A percentile compares a stretch with the other conserved stretches of the same genome.
These are phyloP conservation scores for Aphis gossypii DNA, from an alignment of 1,140 invertebrate genomes.

Conservation along the genomic window DNA sequence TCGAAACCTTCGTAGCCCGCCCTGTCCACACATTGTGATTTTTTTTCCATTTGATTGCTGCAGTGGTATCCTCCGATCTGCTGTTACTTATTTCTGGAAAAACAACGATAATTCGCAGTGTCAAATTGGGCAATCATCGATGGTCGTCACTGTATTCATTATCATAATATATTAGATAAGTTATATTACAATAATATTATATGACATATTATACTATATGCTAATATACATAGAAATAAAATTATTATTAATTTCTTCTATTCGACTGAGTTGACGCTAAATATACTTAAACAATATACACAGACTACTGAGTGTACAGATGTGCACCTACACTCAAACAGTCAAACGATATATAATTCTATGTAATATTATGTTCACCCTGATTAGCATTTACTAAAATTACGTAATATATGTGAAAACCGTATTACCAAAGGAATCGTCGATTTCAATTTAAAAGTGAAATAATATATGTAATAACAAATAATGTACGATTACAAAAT, in stretches of 20 bases:
- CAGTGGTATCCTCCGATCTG: not conserved
- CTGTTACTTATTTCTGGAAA: not conserved
- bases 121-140: not conserved
- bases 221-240: too few species aligned
- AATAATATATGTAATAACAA: not conserved
- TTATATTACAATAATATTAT: too few species aligned
- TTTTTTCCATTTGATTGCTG: not conserved
- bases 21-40: not conserved
- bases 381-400: not conserved
- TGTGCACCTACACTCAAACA: not conserved
- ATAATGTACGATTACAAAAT: not conserved
- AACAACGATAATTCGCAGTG: not conserved
- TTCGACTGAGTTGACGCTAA: too few species aligned
- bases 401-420: not conserved
- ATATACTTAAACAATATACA: not conserved
- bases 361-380: not conserved
- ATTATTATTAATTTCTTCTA: too few species aligned
- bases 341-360: not conserved
- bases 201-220: too few species aligned
- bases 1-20: conserved; percentile 26
- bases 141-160: too few species aligned
- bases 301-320: not conserved
- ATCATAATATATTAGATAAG: too few species aligned
- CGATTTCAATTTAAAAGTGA: not conserved
- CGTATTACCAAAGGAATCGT: not conserved